These are phyloP conservation scores for Spondyliosoma cantharus DNA, from an alignment of 2,797 vertebrate genomes.

Conservation along the genomic window DNA sequence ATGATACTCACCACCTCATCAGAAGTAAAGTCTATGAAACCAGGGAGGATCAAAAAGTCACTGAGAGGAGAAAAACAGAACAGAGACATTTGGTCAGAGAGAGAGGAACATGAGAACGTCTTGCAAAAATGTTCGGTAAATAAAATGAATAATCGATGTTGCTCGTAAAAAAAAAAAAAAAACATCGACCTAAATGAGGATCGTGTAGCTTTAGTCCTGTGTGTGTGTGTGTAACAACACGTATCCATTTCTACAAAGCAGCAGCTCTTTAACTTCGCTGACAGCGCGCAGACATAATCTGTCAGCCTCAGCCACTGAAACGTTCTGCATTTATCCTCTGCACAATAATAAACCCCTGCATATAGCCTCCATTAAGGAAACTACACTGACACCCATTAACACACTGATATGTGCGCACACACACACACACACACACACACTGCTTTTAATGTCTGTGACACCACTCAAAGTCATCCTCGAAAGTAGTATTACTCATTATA, in stretches of 20 bases:
- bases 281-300: constrained; percentile 51
- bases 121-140: neutral
- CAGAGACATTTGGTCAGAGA: constrained; percentile 2
- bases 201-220: neutral
- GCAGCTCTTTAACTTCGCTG: constrained; percentile 27
- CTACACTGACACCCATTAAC: constrained; percentile 57
- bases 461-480: constrained; percentile 69
- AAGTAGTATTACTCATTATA: constrained; percentile 73
- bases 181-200: neutral
- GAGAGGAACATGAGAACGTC: neutral
- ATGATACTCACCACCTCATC: constrained; percentile 92
- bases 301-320: constrained; percentile 44
- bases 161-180: neutral
- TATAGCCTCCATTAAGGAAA: constrained; percentile 68
- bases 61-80: constrained; percentile 75
- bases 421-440: constrained; percentile 35
- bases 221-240: neutral
- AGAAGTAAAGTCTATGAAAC: constrained; percentile 95
- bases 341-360: constrained; percentile 62
- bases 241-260: constrained; percentile 14
- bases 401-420: constrained; percentile 20
- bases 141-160: neutral
- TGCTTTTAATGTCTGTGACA: constrained; percentile 67
- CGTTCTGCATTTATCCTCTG: constrained; percentile 54
- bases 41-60: constrained; percentile 95